A percentile compares a stretch with the other conserved stretches of the same genome.
phyloP scores from a whole-genome alignment of 2,113 vertebrate genomes.

The Galbula dea region DNA sequence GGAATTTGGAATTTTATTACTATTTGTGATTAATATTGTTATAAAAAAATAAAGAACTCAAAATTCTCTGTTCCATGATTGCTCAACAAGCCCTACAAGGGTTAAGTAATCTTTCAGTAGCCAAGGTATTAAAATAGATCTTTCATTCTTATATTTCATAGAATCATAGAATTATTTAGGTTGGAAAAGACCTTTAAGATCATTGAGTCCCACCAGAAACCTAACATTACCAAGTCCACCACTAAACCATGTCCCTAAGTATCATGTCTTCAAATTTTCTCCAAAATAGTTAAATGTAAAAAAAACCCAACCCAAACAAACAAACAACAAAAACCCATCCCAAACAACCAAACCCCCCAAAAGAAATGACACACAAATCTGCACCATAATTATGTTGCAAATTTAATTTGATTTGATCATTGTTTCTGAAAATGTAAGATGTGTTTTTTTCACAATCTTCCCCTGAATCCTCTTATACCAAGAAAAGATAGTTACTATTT shows the following conservation, averaged over 20 bases:
- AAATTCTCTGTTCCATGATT: neutral
- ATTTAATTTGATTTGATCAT: neutral
- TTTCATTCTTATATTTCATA: neutral
- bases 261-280: neutral
- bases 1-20: neutral
- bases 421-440: neutral
- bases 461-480: neutral
- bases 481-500: neutral
- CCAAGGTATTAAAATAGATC: neutral
- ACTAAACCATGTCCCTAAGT: neutral
- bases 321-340: neutral
- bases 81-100: neutral
- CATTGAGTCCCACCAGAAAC: neutral
- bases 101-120: neutral
- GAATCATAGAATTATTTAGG: neutral
- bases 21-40: neutral
- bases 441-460: neutral
- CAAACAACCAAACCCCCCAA: fast-evolving
- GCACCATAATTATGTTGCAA: neutral
- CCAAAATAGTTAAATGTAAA: neutral
- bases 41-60: neutral
- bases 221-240: neutral
- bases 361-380: neutral
- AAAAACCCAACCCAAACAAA: neutral
- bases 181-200: neutral